phyloP scores from a whole-genome alignment of 2,888 invertebrate species.

The Hololepta plana region DNA sequence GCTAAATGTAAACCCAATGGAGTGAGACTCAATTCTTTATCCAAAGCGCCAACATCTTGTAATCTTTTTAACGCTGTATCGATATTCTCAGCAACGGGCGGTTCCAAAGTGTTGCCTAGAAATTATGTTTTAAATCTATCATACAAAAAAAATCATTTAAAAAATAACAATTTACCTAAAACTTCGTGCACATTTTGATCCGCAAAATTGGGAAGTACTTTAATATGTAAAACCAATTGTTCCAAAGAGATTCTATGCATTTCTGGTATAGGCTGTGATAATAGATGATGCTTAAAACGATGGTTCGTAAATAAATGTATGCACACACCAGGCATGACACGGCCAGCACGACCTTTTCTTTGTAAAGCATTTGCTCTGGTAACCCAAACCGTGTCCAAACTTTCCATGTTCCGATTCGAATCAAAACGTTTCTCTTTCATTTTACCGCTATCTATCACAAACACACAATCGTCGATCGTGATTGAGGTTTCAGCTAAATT shows the following conservation, averaged over 20 bases:
- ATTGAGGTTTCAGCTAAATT: constrained; percentile 93
- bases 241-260: constrained; percentile 80
- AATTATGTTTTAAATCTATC: constrained; percentile 4
- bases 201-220: constrained; percentile 38
- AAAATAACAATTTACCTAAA: constrained; percentile 17
- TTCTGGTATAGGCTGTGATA: constrained; percentile 69
- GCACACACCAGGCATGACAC: constrained; percentile 76
- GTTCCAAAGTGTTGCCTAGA: constrained; percentile 51
- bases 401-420: constrained; percentile 73
- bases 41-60: constrained; percentile 65
- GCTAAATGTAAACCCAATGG: constrained; percentile 77
- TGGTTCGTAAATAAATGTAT: constrained; percentile 71
- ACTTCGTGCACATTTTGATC: constrained; percentile 19
- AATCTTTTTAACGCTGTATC: constrained; percentile 49
- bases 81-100: constrained; percentile 48
- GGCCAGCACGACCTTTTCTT: constrained; percentile 76
- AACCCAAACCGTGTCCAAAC: constrained; percentile 75
- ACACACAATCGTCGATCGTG: constrained; percentile 91
- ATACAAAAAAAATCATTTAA: no score
- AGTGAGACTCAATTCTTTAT: constrained; percentile 54
- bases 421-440: constrained; percentile 82
- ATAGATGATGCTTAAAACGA: constrained; percentile 43
- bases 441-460: constrained; percentile 79
- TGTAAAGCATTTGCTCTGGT: constrained; percentile 82
- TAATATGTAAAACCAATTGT: constrained; percentile 57